These are phyloP conservation scores for Melinaea marsaeus DNA, from an alignment of 2,888 invertebrate genomes.

Conservation along the genomic window DNA sequence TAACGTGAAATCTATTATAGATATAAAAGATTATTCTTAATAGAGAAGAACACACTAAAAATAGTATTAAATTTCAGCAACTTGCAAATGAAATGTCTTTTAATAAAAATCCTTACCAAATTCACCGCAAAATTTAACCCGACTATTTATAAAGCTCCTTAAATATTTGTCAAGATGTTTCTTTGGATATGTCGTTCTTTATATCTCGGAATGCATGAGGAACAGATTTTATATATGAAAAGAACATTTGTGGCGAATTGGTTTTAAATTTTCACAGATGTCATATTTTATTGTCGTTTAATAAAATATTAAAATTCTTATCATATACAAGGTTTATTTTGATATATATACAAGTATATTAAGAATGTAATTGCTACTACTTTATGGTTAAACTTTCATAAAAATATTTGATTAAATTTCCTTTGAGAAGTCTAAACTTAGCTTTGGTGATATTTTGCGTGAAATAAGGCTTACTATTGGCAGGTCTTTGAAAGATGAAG, in stretches of 20 bases:
- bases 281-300: no score
- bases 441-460: background rate
- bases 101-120: background rate
- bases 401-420: no score
- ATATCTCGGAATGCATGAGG: conserved; percentile 16
- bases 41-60: no score
- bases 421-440: no score
- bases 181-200: conserved; percentile 14
- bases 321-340: no score
- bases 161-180: conserved; percentile 17
- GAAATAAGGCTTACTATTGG: conserved; percentile 13
- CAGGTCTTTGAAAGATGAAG: conserved; percentile 17
- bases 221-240: conserved; percentile 21
- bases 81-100: background rate
- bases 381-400: no score
- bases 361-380: no score
- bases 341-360: no score
- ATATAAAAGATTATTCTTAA: no score
- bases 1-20: no score
- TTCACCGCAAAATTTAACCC: background rate
- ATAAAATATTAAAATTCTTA: no score
- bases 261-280: no score
- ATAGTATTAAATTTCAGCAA: background rate
- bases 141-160: conserved; percentile 8
- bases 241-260: conserved; percentile 10